These are phyloP conservation scores for Nesoenas mayeri DNA, from an alignment of 2,113 vertebrate genomes.

Conservation along the genomic window DNA sequence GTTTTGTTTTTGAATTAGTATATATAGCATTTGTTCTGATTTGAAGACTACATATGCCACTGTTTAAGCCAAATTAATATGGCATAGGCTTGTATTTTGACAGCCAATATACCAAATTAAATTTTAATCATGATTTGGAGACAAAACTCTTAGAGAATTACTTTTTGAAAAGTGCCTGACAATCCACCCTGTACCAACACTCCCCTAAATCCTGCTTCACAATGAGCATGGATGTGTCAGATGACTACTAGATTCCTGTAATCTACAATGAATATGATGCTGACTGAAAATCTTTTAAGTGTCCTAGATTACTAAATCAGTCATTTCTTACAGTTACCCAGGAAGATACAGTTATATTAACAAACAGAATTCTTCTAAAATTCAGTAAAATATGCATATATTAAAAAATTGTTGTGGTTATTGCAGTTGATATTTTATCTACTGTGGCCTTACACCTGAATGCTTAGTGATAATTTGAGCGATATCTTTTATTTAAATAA, in stretches of 20 bases:
- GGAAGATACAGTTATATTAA: not conserved
- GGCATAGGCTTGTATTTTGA: not conserved
- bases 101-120: not conserved
- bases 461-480: not conserved
- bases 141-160: not conserved
- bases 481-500: not conserved
- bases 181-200: not conserved
- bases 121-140: not conserved
- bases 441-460: not conserved
- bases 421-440: not conserved
- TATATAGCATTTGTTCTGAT: not conserved
- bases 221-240: not conserved
- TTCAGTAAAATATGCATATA: not conserved
- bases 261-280: not conserved
- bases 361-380: not conserved
- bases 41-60: not conserved
- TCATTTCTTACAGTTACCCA: not conserved
- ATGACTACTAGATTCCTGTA: not conserved
- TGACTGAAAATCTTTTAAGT: not conserved
- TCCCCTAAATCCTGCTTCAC: not conserved
- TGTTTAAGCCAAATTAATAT: not conserved
- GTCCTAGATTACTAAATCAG: not conserved
- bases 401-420: not conserved
- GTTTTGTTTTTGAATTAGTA: not conserved
- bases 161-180: not conserved